phyloP scores from a whole-genome alignment of 35 echinoderm and acorn worm genomes.

The Eucidaris tribuloides region DNA sequence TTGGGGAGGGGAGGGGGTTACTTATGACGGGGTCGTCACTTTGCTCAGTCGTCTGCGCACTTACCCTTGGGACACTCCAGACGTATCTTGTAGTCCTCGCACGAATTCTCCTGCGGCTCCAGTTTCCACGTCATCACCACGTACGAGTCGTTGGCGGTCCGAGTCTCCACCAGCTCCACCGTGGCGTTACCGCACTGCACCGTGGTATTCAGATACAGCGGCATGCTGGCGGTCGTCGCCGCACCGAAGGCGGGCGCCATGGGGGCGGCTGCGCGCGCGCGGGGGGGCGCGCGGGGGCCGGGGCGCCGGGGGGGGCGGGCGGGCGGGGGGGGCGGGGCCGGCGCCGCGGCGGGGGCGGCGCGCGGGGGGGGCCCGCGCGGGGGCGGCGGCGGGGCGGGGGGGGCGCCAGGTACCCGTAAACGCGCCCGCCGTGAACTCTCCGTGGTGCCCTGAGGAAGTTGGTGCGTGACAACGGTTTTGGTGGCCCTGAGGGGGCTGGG shows the following conservation, averaged over 20 bases:
- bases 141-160: slow-evolving; percentile 41
- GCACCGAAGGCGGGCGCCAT: neutral
- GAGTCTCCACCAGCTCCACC: neutral
- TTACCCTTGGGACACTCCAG: slow-evolving; percentile 58
- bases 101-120: slow-evolving; percentile 20
- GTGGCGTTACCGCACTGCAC: slow-evolving; percentile 50
- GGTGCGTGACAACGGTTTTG: too few species aligned
- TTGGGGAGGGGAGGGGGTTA: too few species aligned
- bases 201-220: slow-evolving; percentile 18
- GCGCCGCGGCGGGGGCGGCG: neutral
- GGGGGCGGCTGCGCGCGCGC: neutral
- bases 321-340: too few species aligned
- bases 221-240: slow-evolving; percentile 6
- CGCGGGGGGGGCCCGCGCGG: too few species aligned
- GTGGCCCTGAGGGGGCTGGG: too few species aligned
- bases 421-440: too few species aligned
- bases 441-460: too few species aligned
- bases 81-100: slow-evolving; percentile 60
- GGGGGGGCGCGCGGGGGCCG: too few species aligned
- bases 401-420: neutral
- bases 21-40: neutral
- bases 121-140: slow-evolving; percentile 39
- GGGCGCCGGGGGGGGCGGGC: too few species aligned
- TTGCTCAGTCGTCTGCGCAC: neutral
- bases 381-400: neutral